Percentiles rank a stretch among this genome's conserved stretches.
phyloP scores from a whole-genome alignment of 2,888 invertebrate genomes.

The Anarsia innoxiella region DNA sequence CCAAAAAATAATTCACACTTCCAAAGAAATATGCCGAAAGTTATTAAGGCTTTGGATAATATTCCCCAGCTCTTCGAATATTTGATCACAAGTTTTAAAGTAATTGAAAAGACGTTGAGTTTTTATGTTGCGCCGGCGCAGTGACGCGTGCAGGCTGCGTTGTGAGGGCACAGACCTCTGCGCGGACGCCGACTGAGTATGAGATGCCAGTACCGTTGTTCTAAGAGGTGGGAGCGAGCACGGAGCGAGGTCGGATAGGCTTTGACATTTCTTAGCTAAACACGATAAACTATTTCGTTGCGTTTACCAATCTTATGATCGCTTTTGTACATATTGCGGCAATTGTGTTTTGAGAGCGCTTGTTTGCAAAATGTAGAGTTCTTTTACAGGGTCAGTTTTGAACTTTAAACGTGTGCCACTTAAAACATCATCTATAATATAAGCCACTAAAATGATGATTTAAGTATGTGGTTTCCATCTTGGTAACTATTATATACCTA shows the following conservation, averaged over 20 bases:
- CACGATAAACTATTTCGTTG: slow-evolving; percentile 45
- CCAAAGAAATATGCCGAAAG: slow-evolving; percentile 53
- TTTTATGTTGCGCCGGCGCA: slow-evolving; percentile 31
- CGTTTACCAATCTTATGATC: slow-evolving; percentile 41
- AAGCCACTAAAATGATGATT: too few species aligned
- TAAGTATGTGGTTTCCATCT: too few species aligned
- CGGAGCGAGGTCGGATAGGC: slow-evolving; percentile 43
- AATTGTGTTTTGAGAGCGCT: slow-evolving; percentile 21
- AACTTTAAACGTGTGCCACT: too few species aligned
- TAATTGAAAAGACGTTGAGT: slow-evolving; percentile 7
- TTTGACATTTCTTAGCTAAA: slow-evolving; percentile 58
- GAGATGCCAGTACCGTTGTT: slow-evolving; percentile 59
- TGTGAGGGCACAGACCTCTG: slow-evolving; percentile 63
- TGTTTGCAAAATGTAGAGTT: slow-evolving; percentile 18
- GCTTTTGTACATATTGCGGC: slow-evolving; percentile 28
- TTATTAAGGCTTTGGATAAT: slow-evolving; percentile 22
- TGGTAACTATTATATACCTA: too few species aligned
- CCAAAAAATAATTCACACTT: slow-evolving; percentile 54
- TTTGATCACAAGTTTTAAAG: neutral
- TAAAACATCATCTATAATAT: too few species aligned
- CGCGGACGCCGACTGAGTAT: slow-evolving; percentile 43
- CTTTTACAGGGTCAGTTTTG: too few species aligned
- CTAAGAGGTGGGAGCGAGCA: slow-evolving; percentile 50
- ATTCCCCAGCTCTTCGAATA: neutral
- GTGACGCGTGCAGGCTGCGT: slow-evolving; percentile 34